Base-by-base conservation (phyloP, 2,888 invertebrate species). In the Heliconius cydno region DNA sequence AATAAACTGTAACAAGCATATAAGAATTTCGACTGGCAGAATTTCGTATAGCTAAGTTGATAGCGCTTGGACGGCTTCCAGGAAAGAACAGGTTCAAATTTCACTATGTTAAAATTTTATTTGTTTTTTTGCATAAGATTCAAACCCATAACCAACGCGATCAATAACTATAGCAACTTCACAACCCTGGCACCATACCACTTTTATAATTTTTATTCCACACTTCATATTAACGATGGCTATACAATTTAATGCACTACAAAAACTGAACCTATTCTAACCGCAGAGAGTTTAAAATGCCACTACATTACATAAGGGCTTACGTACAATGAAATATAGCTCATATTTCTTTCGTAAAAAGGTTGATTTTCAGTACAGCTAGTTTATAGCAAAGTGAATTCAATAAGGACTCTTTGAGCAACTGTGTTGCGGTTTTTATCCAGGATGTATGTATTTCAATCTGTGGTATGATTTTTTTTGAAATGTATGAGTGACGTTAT, bases 341-440 rank as follows among this genome's bases (percentile, higher is more conserved):
- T 76, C 57, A 15, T 78, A 81, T 74, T 2, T n/a, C 1, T 0
- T 7, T 15, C 2, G 0, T 0, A 28, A 78, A 70, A 68, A 77
- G 73, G 73, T 73, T 57, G 65, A 41, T 34, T 76, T 78, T 22
- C 28, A 38, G 19, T 66, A n/a, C 19, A 25, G 57, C 22, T 28
- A 30, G 73, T 74, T 57, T 66, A 67, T 22, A n/a, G 41, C 60
- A 63, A 76, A 77, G 74, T 74, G 77, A 77, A 84, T 84, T 83
- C 82, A 84, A 84, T 83, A 81, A 83, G 80, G 76, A 63, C 78
- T 66, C 79, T 77, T 80, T 74, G 81, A 82, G 79, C 81, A 74
- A 80, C 77, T 77, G 81, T 70, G 82, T 81, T 81, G 81, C 82
- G 82, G 82, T 81, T 82, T 68, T 78, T 60, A 73, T 76, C 78